Percentiles rank a stretch among this genome's conserved stretches.
phyloP scores from a whole-genome alignment of 37 sponge, comb jelly and placozoan species.

The Dysidea cf. avara region DNA sequence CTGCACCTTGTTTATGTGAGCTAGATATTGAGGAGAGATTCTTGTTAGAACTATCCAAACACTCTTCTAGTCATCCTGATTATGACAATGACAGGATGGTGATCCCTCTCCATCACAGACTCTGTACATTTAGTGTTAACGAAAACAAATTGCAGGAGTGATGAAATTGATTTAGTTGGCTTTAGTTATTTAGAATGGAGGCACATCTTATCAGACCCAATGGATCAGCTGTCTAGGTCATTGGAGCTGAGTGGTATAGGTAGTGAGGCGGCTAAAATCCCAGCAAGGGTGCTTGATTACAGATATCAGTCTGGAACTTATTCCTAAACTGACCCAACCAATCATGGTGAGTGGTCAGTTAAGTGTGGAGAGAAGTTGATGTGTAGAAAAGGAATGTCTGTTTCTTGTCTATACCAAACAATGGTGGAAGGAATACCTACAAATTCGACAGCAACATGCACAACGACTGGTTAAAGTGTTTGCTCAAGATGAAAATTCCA shows the following conservation, averaged over 20 bases:
- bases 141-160: slow-evolving; percentile 37
- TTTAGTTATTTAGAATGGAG: slow-evolving; percentile 76
- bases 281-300: slow-evolving; percentile 80
- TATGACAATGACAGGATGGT: neutral
- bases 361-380: slow-evolving; percentile 69
- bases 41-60: slow-evolving; percentile 58
- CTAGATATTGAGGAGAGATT: slow-evolving; percentile 70
- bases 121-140: slow-evolving; percentile 75
- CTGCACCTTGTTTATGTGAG: slow-evolving; percentile 84
- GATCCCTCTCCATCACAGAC: slow-evolving; percentile 54
- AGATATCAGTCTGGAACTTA: slow-evolving; percentile 59
- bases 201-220: slow-evolving; percentile 26
- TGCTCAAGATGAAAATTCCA: slow-evolving; percentile 83
- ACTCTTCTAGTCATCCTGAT: neutral
- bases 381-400: slow-evolving; percentile 74
- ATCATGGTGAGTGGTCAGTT: slow-evolving; percentile 77
- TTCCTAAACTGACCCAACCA: slow-evolving; percentile 30
- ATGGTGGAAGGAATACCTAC: slow-evolving; percentile 97
- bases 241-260: slow-evolving; percentile 77
- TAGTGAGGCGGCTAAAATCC: slow-evolving; percentile 57
- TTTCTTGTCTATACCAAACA: slow-evolving; percentile 95
- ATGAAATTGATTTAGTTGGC: slow-evolving; percentile 56
- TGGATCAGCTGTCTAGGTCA: slow-evolving; percentile 7
- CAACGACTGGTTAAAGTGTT: slow-evolving; percentile 92
- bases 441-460: slow-evolving; percentile 65